Evolutionary conservation across 2,888 invertebrate genomes (phyloP), one percentile per base, ranked within the genome.

Genomic region (Eupithecia centaureata): DNA sequence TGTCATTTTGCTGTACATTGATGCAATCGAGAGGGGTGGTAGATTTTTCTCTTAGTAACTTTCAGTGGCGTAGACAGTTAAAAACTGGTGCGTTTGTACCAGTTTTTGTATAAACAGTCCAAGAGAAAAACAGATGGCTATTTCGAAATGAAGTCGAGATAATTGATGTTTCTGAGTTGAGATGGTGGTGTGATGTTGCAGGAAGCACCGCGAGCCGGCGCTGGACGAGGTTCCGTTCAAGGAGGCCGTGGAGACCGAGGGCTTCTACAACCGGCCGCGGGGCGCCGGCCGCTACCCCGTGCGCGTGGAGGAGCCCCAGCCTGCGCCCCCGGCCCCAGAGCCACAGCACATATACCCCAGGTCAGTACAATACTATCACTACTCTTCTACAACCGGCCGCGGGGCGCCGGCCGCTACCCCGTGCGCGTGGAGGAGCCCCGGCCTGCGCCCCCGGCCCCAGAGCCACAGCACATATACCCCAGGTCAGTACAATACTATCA

Each of bases 201-300:
- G 66, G 5, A 28, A 35, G 35, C 47, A 38, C 32, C 76, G 71
- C 5, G 73, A 77, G 10, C 85, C 85, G 22, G 74, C n/a, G 1
- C 12, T 82, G 0, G 88, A 90, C 65, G 89, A 89, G 56, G 74
- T 76, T 2, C 84, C 86, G 12, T 88, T 89, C 78, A 72, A 76
- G 54, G 78, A 83, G 71, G 83, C 91, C 0, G 68, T 76, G 1
- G 84, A 88, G 61, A 88, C 90, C 0, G 81, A 80, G 22, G 91
- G 90, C 5, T 92, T 91, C 82, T 91, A 91, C 86, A 90, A 89
- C 83, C 81, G 85, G 7, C 86, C 87, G 3, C 79, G 79, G 2
- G 85, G 84, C 27, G 73, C 76, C 8, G 89, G 88, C 1, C 81
- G 87, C 33, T 90, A 82, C 77, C 89, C 86, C 13, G 88, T 90